Evolutionary conservation across 2,113 vertebrate species (phyloP).

Genomic region (Chloebia gouldiae): DNA sequence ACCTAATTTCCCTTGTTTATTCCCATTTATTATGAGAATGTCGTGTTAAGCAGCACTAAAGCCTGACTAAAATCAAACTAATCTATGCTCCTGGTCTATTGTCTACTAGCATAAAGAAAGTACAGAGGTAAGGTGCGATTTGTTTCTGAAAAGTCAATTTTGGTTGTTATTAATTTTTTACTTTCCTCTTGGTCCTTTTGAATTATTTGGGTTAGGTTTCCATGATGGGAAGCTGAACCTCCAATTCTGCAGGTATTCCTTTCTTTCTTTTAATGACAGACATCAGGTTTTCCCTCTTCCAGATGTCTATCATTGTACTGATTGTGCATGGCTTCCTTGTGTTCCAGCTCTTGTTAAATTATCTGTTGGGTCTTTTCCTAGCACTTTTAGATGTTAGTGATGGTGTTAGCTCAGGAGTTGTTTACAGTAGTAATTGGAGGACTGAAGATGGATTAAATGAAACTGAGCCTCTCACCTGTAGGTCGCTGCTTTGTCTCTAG

Average conservation of each 20-base stretch:
- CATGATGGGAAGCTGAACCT: background rate
- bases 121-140: background rate
- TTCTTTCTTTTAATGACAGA: background rate
- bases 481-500: background rate
- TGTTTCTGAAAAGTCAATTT: background rate
- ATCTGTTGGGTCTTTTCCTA: background rate
- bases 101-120: background rate
- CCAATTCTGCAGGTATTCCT: background rate
- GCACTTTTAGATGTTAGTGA: background rate
- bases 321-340: background rate
- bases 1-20: background rate
- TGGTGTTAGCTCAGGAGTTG: background rate
- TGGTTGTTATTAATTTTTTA: background rate
- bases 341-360: background rate
- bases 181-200: background rate
- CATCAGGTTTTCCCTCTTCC: background rate
- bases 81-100: background rate
- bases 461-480: background rate
- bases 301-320: accelerated
- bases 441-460: background rate
- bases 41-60: background rate
- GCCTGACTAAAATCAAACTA: background rate
- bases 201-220: background rate
- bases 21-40: background rate
- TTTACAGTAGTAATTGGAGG: background rate